Evolutionary conservation across 1,140 invertebrate species (phyloP), one percentile per base, ranked within the genome.

Genomic region (Drosophila punjabiensis): DNA sequence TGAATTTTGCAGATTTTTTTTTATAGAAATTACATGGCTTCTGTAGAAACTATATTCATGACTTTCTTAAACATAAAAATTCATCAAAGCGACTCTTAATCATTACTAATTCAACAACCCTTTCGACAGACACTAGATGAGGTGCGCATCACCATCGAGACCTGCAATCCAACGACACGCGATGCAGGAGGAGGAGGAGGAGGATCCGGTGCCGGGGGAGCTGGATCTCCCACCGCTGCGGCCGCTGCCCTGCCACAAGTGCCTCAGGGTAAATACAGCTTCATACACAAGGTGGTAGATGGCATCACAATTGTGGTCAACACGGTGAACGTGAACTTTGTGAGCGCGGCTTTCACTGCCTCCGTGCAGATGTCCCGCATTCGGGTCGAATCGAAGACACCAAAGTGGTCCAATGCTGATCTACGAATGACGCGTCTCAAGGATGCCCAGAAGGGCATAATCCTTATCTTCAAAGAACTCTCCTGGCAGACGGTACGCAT

Each of bases 381-480:
- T 81, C 94, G 96, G 53, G 96, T 99, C 6, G 98, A 99, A 93
- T 99, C 98, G 53, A 96, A 98, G 86, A 97, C 97, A 53, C 98
- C 98, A 6, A 96, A 96, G 58, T 99, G 98, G 96, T 95, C 96
- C 43, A 95, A 95, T 71, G 96, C 95, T 68, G 97, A 98, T 93
- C 94, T 99, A 66, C 95, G 97, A 90, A 95, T 96, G 92, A 99
- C 98, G 39, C 95, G 98, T 83, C 95, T 99, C 52, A 98, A 99
- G 94, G 98, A 99, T 92, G 94, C 96, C 10, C 95, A 96, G 55
- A 95, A 96, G 80, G 97, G 97, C 35, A 97, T 99, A 87, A 94
- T 99, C 70, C 94, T 99, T 59, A 97, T 99, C 90, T 99, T 99
- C 94, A 99, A 99, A 95, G 98, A 99, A 94, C 94, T 99, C 53